A percentile compares a stretch with the other conserved stretches of the same genome.
Conservation (phyloP, 2,113 vertebrate species). For the Sapayoa aenigma region DNA sequence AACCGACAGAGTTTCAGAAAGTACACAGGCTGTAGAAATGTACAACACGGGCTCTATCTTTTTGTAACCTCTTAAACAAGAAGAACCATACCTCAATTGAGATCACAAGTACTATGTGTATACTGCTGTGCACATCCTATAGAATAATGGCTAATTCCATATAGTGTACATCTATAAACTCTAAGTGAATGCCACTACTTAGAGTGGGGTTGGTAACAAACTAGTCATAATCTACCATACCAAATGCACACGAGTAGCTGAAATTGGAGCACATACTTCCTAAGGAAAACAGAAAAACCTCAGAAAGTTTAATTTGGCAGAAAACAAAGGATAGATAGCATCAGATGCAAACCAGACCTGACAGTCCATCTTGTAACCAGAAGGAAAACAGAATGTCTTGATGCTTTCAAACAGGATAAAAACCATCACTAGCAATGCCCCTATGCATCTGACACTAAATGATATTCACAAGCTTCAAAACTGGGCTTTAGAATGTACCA, state of each 20-base stretch:
- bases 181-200: neutral
- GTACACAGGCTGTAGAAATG: neutral
- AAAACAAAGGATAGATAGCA: neutral
- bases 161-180: neutral
- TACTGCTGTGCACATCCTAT: neutral
- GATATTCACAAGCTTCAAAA: neutral
- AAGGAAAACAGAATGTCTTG: neutral
- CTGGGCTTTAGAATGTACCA: neutral
- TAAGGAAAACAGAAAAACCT: neutral
- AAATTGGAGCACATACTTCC: neutral
- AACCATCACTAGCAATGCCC: neutral
- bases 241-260: neutral
- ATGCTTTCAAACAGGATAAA: neutral
- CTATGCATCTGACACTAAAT: neutral
- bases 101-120: neutral
- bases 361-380: neutral
- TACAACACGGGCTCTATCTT: neutral
- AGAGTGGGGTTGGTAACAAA: neutral
- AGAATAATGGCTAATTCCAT: neutral
- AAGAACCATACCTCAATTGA: neutral
- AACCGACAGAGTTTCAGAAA: neutral
- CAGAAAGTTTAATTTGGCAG: neutral
- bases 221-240: neutral
- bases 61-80: neutral
- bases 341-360: neutral